A percentile compares a stretch with the other conserved stretches of the same genome.
phyloP scores from a whole-genome alignment of 2,888 invertebrate species.

The Hydriomena furcata region DNA sequence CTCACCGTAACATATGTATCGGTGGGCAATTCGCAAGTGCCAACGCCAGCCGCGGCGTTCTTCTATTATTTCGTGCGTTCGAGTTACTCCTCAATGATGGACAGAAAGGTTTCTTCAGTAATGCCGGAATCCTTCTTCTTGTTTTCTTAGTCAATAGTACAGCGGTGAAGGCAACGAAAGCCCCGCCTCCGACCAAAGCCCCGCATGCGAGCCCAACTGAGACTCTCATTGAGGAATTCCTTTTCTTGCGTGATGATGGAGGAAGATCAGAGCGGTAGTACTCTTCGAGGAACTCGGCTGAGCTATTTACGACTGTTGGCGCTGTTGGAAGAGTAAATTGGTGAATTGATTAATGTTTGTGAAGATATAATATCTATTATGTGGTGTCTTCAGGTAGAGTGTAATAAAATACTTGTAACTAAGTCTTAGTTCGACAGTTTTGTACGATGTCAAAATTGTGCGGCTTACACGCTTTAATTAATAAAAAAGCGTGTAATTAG shows the following conservation, averaged over 20 bases:
- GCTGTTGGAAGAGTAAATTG: constrained; percentile 57
- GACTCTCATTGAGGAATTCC: constrained; percentile 77
- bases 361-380: background rate
- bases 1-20: constrained; percentile 74
- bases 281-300: constrained; percentile 84
- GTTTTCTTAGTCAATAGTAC: constrained; percentile 84
- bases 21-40: constrained; percentile 76
- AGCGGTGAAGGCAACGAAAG: constrained; percentile 84
- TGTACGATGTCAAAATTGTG: no score
- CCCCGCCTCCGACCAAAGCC: constrained; percentile 77
- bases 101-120: constrained; percentile 77
- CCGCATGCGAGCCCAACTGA: constrained; percentile 74
- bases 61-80: constrained; percentile 69
- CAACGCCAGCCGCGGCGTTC: constrained; percentile 70
- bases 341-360: background rate
- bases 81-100: constrained; percentile 65
- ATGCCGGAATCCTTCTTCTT: constrained; percentile 65
- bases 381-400: background rate
- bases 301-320: constrained; percentile 83
- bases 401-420: no score
- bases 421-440: no score
- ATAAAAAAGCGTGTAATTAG: no score
- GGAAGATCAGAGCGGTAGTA: constrained; percentile 81
- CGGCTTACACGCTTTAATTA: no score
- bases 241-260: constrained; percentile 69